Evolutionary conservation across 2,888 invertebrate species (phyloP).

Genomic region (Drosophila quasianomalipes): DNA sequence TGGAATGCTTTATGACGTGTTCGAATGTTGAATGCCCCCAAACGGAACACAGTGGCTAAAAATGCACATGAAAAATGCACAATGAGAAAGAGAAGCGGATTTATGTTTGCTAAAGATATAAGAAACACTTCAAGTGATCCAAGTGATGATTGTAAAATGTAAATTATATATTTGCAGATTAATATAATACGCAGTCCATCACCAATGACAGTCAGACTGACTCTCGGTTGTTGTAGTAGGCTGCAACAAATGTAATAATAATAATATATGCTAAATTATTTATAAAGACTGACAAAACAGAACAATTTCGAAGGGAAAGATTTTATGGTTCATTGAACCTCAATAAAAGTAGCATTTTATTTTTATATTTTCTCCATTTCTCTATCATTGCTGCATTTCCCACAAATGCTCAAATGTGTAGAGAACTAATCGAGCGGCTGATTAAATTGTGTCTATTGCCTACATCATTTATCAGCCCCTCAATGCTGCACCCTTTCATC

Average conservation of each 20-base stretch:
- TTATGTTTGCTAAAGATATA: neutral
- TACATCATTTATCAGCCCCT: conserved; percentile 15
- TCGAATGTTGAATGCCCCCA: conserved; percentile 8
- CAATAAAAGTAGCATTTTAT: neutral
- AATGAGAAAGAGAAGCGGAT: neutral
- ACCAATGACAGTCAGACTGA: neutral
- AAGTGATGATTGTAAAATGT: neutral
- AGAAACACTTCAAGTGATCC: neutral
- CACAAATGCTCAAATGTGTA: neutral
- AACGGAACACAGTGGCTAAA: neutral
- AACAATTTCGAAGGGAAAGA: neutral
- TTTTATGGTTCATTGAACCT: neutral
- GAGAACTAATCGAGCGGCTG: neutral
- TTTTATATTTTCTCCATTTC: neutral
- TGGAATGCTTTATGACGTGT: conserved; percentile 30
- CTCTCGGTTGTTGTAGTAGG: no score
- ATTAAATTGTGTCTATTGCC: conserved; percentile 1
- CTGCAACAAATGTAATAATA: no score
- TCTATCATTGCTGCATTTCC: neutral
- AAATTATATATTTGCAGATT: neutral
- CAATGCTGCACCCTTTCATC: conserved; percentile 2
- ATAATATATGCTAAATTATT: neutral
- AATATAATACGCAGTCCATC: no score
- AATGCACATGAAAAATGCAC: neutral
- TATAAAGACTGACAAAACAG: neutral